These are phyloP conservation scores for Prunella himalayana DNA, from an alignment of 2,113 vertebrate genomes.

Conservation along the genomic window DNA sequence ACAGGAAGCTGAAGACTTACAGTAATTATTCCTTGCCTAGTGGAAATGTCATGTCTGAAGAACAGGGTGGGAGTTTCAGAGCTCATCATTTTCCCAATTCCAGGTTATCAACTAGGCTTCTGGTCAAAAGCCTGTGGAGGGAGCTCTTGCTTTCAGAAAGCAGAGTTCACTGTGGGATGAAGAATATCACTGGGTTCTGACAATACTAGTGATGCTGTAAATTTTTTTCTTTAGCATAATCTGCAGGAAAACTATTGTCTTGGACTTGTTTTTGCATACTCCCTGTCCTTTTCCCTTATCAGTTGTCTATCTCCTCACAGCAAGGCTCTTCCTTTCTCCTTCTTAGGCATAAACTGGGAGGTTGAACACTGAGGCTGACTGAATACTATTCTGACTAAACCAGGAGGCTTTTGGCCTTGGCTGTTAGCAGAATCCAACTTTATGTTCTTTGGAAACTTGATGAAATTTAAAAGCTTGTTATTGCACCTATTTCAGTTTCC, in stretches of 20 bases:
- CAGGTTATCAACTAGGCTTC: background rate
- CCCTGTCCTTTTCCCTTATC: background rate
- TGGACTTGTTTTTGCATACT: background rate
- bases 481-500: background rate
- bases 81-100: background rate
- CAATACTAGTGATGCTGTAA: background rate
- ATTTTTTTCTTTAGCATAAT: background rate
- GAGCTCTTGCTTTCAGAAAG: background rate
- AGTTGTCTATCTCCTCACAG: background rate
- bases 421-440: background rate
- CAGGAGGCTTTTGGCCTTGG: background rate
- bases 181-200: background rate
- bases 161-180: background rate
- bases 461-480: background rate
- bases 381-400: background rate
- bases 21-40: background rate
- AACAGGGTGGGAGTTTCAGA: background rate
- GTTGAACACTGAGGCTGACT: background rate
- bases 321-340: background rate
- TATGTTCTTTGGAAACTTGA: background rate
- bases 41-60: background rate
- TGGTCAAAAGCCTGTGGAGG: background rate
- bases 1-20: background rate
- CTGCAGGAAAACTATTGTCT: background rate
- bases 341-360: background rate